phyloP scores from a whole-genome alignment of 2,888 invertebrate species.

The Epicampocera succincta region DNA sequence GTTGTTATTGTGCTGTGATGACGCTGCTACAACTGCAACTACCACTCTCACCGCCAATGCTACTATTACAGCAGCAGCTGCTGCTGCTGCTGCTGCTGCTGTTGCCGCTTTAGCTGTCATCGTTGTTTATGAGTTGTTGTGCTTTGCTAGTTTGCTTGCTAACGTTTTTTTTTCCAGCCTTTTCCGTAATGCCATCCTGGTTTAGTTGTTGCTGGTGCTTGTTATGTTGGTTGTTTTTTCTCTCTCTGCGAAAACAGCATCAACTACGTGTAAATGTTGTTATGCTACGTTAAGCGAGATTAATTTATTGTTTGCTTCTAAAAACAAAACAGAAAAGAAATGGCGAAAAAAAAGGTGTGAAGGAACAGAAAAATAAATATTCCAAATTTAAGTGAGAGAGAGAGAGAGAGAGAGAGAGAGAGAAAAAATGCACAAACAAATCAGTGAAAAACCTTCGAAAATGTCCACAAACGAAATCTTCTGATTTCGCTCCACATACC shows the following conservation, averaged over 20 bases:
- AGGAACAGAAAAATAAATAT: constrained; percentile 52
- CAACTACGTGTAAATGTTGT: constrained; percentile 66
- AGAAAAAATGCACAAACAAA: constrained; percentile 25
- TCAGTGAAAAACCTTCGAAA: constrained; percentile 38
- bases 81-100: constrained; percentile 14
- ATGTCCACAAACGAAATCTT: constrained; percentile 36
- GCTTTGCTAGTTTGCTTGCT: constrained; percentile 15
- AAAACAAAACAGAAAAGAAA: neutral
- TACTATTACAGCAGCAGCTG: too few species aligned
- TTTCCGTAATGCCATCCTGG: constrained; percentile 16
- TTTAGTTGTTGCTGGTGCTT: constrained; percentile 28
- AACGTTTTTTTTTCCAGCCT: constrained; percentile 31
- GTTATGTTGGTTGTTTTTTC: too few species aligned
- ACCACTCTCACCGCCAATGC: too few species aligned
- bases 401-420: too few species aligned
- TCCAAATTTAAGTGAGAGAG: constrained; percentile 44
- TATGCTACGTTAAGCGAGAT: constrained; percentile 68
- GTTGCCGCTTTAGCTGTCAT: constrained; percentile 2
- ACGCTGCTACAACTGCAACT: constrained; percentile 4
- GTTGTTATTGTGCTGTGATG: constrained; percentile 47
- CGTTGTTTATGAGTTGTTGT: constrained; percentile 28
- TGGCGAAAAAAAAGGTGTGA: constrained; percentile 43
- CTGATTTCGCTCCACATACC: constrained; percentile 33
- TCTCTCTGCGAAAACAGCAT: constrained; percentile 30
- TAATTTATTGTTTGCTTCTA: constrained; percentile 66